These are phyloP conservation scores for Tor tambroides DNA, from an alignment of 2,113 vertebrate genomes.

Conservation along the genomic window DNA sequence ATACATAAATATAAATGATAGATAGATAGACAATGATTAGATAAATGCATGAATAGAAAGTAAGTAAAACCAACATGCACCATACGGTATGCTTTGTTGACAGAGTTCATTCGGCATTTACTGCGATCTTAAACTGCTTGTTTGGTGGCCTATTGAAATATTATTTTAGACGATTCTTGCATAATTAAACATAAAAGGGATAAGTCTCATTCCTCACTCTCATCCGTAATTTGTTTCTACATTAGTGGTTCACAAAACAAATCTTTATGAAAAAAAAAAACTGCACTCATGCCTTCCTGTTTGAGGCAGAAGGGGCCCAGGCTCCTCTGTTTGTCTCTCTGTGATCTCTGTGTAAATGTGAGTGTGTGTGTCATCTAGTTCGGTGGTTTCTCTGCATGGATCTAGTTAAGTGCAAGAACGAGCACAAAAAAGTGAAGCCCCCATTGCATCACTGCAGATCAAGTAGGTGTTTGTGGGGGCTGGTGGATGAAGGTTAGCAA, in stretches of 20 bases:
- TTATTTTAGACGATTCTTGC: not conserved
- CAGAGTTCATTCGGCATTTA: not conserved
- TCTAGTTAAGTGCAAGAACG: not conserved
- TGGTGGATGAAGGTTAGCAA: constrained; percentile 22
- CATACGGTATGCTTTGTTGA: not conserved
- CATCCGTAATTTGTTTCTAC: too few relatives aligned
- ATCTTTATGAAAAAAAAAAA: not conserved
- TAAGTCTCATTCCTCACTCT: not conserved
- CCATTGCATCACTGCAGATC: constrained; percentile 7
- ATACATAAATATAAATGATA: not conserved
- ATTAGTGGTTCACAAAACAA: not conserved
- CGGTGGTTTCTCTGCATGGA: constrained; percentile 59
- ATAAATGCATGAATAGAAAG: not conserved
- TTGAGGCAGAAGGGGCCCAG: not conserved
- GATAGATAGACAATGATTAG: not conserved
- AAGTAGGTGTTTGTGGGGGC: not conserved
- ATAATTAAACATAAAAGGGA: not conserved
- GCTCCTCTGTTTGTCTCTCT: constrained; percentile 31
- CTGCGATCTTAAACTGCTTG: not conserved
- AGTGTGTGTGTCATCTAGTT: constrained; percentile 46
- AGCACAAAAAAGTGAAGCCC: constrained; percentile 19
- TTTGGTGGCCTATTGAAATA: not conserved
- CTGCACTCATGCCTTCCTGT: constrained; percentile 49
- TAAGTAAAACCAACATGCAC: not conserved
- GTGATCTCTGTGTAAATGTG: constrained; percentile 52